Conservation (phyloP, 2,797 vertebrate genomes). For the Alfaro cultratus region DNA sequence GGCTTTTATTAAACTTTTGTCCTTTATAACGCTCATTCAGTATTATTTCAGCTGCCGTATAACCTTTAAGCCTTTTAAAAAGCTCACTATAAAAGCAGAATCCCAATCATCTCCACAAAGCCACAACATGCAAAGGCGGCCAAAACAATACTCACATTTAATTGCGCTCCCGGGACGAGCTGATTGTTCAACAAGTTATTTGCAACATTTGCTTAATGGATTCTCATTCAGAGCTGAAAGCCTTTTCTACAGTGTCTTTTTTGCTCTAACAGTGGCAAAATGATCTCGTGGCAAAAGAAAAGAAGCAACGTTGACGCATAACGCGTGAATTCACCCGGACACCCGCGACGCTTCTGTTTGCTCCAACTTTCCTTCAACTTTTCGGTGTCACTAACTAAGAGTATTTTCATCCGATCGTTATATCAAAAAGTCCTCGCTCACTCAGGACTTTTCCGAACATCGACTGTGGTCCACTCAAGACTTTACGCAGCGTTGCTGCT, state of each 20-base stretch:
- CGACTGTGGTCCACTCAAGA: conserved; percentile 18
- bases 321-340: conserved; percentile 22
- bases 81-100: not conserved
- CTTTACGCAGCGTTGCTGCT: conserved; percentile 59
- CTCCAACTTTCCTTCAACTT: conserved; percentile 63
- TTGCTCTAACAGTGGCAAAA: conserved; percentile 13
- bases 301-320: conserved; percentile 18
- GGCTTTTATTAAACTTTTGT: not conserved
- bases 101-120: conserved; percentile 16
- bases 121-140: conserved; percentile 12
- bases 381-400: conserved; percentile 5
- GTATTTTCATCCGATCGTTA: not conserved
- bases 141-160: conserved; percentile 61
- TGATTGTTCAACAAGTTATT: conserved; percentile 68
- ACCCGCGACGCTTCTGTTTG: not conserved
- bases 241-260: conserved; percentile 11
- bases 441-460: conserved; percentile 11
- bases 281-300: not conserved
- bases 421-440: not conserved
- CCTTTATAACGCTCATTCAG: not conserved
- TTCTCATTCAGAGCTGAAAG: conserved; percentile 1
- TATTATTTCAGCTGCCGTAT: not conserved
- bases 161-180: conserved; percentile 37
- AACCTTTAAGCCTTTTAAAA: not conserved
- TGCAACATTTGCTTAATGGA: conserved; percentile 18